Conservation (phyloP, 2,888 invertebrate species). For the Nesidiocoris tenuis region DNA sequence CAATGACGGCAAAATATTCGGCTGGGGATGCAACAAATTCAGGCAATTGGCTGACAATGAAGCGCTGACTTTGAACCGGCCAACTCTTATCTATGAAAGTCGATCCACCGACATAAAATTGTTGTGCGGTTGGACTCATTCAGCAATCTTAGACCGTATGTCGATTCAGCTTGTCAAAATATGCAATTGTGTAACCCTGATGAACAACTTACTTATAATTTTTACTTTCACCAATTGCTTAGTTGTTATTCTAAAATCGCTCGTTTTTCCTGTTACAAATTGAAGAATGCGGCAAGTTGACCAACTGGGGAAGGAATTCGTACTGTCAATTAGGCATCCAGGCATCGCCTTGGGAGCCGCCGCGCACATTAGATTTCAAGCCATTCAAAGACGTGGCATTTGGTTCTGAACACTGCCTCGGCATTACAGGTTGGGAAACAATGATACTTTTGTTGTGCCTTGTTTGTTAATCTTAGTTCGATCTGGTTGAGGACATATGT, state of each 20-base stretch:
- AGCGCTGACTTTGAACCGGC: constrained; percentile 6
- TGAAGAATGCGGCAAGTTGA: constrained; percentile 64
- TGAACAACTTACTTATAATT: not conserved
- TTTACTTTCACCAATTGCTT: constrained; percentile 53
- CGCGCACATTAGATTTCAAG: constrained; percentile 47
- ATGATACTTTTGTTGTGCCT: too few relatives aligned
- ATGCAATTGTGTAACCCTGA: too few relatives aligned
- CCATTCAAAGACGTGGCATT: constrained; percentile 57
- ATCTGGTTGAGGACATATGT: too few relatives aligned
- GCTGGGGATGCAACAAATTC: constrained; percentile 82
- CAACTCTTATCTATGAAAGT: constrained; percentile 23
- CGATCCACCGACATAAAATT: constrained; percentile 2
- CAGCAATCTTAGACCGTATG: constrained; percentile 57
- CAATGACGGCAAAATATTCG: constrained; percentile 63
- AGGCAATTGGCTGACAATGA: constrained; percentile 67
- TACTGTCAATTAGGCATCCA: constrained; percentile 72
- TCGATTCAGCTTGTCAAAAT: not conserved
- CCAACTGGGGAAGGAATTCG: constrained; percentile 77
- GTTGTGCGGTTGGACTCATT: constrained; percentile 73
- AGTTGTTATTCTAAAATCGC: too few relatives aligned
- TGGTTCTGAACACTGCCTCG: constrained; percentile 79
- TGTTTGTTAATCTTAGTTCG: too few relatives aligned
- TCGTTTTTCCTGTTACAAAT: too few relatives aligned
- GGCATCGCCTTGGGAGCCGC: not conserved
- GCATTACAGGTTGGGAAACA: constrained; percentile 57